Percentiles rank a stretch among this genome's conserved stretches.
phyloP scores from a whole-genome alignment of 2,113 vertebrate species.

The Sprattus sprattus region DNA sequence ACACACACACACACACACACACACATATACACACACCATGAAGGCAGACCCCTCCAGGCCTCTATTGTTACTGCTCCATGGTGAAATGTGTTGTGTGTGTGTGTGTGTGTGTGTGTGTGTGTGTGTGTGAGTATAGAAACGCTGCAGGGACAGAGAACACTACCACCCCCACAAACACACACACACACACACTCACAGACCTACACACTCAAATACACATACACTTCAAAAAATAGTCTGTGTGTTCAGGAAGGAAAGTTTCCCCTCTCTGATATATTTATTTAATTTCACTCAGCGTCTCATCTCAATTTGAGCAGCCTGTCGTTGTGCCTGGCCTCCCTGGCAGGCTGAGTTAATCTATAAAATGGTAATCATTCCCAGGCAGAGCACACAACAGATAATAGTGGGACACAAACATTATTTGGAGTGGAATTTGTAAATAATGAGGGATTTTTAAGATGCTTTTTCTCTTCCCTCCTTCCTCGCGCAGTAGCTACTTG shows the following conservation, averaged over 20 bases:
- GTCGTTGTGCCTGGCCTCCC: background rate
- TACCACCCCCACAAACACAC: too few species aligned
- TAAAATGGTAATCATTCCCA: background rate
- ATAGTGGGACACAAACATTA: conserved; percentile 3
- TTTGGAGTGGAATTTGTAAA: conserved; percentile 45
- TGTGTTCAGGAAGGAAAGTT: background rate
- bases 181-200: background rate
- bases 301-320: background rate
- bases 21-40: background rate
- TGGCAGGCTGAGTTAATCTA: background rate
- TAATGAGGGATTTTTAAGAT: conserved; percentile 49
- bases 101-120: too few species aligned
- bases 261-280: background rate
- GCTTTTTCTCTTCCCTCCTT: background rate
- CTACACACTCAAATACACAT: background rate
- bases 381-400: background rate
- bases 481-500: conserved; percentile 3
- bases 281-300: background rate
- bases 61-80: background rate
- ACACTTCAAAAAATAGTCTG: background rate
- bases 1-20: background rate
- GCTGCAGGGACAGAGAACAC: background rate
- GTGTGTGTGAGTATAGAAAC: too few species aligned
- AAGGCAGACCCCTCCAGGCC: background rate
- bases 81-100: background rate